These are phyloP conservation scores for Myripristis murdjan DNA, from an alignment of 2,797 vertebrate species.

Conservation along the genomic window DNA sequence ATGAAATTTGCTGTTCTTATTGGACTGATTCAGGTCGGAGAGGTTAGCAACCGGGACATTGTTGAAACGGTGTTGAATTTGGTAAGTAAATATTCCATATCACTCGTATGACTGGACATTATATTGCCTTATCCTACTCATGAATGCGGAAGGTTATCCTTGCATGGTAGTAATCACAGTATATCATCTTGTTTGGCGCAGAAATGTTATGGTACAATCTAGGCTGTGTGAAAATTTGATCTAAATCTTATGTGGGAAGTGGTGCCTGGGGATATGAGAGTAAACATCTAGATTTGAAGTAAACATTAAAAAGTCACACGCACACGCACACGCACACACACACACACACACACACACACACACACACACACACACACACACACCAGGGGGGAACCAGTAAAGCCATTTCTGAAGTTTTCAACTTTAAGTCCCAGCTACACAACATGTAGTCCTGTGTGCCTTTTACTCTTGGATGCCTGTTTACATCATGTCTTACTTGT, in stretches of 20 bases:
- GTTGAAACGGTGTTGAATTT: conserved; percentile 96
- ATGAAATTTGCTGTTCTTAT: conserved; percentile 96
- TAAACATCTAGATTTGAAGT: no score
- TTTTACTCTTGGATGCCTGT: no score
- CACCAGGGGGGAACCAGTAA: background rate
- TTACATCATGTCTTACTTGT: no score
- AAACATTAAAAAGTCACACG: no score
- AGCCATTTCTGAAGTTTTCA: conserved; percentile 46
- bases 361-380: no score
- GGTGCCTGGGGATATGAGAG: no score
- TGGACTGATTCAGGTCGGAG: conserved; percentile 93
- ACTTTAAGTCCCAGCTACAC: conserved; percentile 48
- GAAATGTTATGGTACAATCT: background rate
- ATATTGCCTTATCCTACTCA: background rate
- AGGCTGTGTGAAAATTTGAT: no score
- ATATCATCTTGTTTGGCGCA: background rate
- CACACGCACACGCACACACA: no score
- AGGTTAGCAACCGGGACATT: conserved; percentile 94
- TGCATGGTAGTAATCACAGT: background rate
- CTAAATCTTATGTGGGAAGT: no score
- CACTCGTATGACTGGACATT: background rate
- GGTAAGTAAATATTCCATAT: conserved; percentile 84
- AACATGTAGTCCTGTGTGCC: background rate
- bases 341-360: no score
- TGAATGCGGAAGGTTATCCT: background rate